Base-by-base conservation (phyloP, 2,113 vertebrate genomes). In the Pseudonaja textilis region DNA sequence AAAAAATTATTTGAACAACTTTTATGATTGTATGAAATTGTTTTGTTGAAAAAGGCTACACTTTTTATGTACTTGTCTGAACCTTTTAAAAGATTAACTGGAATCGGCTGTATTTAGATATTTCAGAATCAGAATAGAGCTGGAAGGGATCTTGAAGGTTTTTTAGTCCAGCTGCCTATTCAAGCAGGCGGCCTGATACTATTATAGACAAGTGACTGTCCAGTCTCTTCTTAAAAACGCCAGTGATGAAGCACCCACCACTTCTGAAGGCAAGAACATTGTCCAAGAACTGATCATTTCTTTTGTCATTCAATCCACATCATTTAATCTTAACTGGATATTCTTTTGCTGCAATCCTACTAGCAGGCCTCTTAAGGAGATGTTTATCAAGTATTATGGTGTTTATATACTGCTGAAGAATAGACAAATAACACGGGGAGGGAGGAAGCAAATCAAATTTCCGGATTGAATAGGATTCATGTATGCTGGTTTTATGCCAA, bases 251-350 rank as follows among this genome's bases (percentile, higher is more conserved):
- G 23, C 23, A 59, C 57, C 2, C 57, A 59, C 7, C 9, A 25
- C 23, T 59, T 25, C 57, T 25, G 57, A 59, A 59, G 57, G 23
- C 23, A 59, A 59, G 8, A 59, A 59, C 23, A 25, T 91, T 89
- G 93, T 95, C 94, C 95, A 94, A 92, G 94, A 45, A 93, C 26
- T 74, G 93, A 94, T 59, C 47, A 91, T 94, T 92, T 89, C 39
- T 89, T 85, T 90, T 89, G n/a, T 81, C 45, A 10, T 50, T 55
- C 14, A 22, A 16, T n/a, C 18, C 85, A 47, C 5, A 39, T 45
- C 50, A 47, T 52, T 85, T 92, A 92, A 89, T 94, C 93, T 95
- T 94, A 95, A 34, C 89, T 91, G 90, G 91, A 92, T 91, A 93
- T 92, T 94, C 85, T 96, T 90, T 93, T 92, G 81, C 42, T 18